These are phyloP conservation scores for Gasterosteus nipponicus DNA, from an alignment of 2,113 vertebrate species.

Conservation along the genomic window DNA sequence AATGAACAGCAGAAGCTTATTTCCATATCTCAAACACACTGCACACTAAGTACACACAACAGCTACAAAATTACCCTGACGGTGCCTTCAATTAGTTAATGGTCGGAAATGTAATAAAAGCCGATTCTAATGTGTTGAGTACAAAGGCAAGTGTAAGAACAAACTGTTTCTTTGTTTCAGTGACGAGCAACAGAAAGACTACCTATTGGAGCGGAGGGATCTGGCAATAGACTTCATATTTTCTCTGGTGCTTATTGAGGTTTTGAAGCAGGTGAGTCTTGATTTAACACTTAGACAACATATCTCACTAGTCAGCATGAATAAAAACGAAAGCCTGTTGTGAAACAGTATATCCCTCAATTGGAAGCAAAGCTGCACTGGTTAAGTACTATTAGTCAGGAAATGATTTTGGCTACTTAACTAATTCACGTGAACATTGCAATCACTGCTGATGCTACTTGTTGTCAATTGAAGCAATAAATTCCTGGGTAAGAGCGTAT, in stretches of 20 bases:
- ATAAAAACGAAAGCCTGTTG: background rate
- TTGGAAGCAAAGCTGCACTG: background rate
- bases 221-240: conserved; percentile 99
- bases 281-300: background rate
- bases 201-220: conserved; percentile 96
- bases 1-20: background rate
- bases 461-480: background rate
- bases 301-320: background rate
- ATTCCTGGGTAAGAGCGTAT: background rate
- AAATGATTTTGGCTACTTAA: background rate
- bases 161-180: conserved; percentile 70
- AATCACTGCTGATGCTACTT: background rate
- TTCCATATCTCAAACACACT: background rate
- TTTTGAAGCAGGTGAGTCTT: conserved; percentile 93
- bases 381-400: background rate
- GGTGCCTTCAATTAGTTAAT: conserved; percentile 1
- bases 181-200: conserved; percentile 98
- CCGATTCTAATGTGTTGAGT: background rate
- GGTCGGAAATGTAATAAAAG: background rate
- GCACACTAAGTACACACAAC: background rate
- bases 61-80: background rate
- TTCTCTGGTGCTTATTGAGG: conserved; percentile 97
- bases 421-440: background rate
- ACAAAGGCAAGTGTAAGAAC: background rate
- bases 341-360: background rate